Conservation (phyloP, 2,888 invertebrate genomes). For the Acronicta aceris region DNA sequence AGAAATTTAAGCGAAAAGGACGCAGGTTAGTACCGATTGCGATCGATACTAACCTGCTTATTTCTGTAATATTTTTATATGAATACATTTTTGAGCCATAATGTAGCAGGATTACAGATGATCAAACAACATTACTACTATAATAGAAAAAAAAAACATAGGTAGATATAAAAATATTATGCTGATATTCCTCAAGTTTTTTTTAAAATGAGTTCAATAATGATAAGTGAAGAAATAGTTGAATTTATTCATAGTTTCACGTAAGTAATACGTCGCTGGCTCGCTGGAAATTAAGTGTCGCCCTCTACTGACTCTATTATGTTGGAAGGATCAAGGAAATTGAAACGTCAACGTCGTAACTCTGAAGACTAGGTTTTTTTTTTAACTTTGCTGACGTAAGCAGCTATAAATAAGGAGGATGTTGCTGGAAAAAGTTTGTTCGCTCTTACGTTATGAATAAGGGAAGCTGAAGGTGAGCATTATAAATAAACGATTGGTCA, state of each 20-base stretch:
- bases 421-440: slow-evolving; percentile 21
- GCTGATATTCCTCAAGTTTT: too few relatives aligned
- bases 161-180: too few relatives aligned
- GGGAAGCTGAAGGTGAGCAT: slow-evolving; percentile 14
- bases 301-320: slow-evolving; percentile 65
- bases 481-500: slow-evolving; percentile 16
- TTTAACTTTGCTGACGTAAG: slow-evolving; percentile 57
- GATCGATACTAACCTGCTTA: too few relatives aligned
- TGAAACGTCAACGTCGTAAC: slow-evolving; percentile 67
- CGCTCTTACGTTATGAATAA: slow-evolving; percentile 31
- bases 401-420: slow-evolving; percentile 53
- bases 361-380: slow-evolving; percentile 43
- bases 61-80: too few relatives aligned
- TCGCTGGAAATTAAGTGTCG: slow-evolving; percentile 74
- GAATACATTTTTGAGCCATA: too few relatives aligned
- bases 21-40: too few relatives aligned
- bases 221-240: slow-evolving; percentile 36
- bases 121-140: neutral
- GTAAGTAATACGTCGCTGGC: slow-evolving; percentile 51
- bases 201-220: slow-evolving; percentile 13
- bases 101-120: too few relatives aligned
- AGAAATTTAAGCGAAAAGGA: too few relatives aligned
- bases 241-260: slow-evolving; percentile 67
- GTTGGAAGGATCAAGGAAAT: slow-evolving; percentile 72
- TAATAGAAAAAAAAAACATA: too few relatives aligned